A percentile compares a stretch with the other conserved stretches of the same genome.
Conservation (phyloP, 1,140 invertebrate species). For the Drosophila subpulchrella region DNA sequence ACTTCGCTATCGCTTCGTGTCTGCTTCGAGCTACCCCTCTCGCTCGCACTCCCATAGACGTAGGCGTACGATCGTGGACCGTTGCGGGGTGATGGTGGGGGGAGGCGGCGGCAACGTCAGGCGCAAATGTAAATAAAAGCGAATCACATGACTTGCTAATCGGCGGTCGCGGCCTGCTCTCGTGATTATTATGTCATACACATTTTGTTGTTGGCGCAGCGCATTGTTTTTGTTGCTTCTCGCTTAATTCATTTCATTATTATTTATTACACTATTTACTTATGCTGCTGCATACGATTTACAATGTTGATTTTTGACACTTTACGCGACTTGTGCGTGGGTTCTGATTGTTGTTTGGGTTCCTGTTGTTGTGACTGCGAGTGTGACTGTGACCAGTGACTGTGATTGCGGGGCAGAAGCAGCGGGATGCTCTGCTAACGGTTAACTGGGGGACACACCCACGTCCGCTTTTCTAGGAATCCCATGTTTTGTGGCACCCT, state of each 20-base stretch:
- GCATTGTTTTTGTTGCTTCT: conserved; percentile 44
- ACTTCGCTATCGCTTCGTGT: conserved; percentile 53
- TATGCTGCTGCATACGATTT: conserved; percentile 53
- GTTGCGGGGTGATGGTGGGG: conserved; percentile 2
- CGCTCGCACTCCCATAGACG: conserved; percentile 9
- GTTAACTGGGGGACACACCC: conserved; percentile 26
- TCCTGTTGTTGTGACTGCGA: conserved; percentile 33
- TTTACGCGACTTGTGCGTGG: conserved; percentile 50
- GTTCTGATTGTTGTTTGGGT: conserved; percentile 49
- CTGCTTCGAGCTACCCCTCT: conserved; percentile 17
- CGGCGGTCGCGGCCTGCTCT: conserved; percentile 81
- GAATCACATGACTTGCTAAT: conserved; percentile 85
- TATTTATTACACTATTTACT: conserved; percentile 77
- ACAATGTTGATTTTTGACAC: conserved; percentile 73
- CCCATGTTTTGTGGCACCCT: not conserved
- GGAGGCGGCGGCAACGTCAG: conserved; percentile 50
- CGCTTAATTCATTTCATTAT: conserved; percentile 76
- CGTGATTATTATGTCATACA: conserved; percentile 85
- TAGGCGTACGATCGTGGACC: not conserved
- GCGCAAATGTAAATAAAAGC: conserved; percentile 84
- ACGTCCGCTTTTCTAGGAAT: conserved; percentile 27
- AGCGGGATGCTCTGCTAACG: conserved; percentile 31
- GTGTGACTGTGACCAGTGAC: not conserved
- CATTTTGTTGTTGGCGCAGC: conserved; percentile 67
- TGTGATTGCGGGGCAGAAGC: conserved; percentile 17